phyloP scores from a whole-genome alignment of 2,888 invertebrate species.

The Scaptomyza parva region DNA sequence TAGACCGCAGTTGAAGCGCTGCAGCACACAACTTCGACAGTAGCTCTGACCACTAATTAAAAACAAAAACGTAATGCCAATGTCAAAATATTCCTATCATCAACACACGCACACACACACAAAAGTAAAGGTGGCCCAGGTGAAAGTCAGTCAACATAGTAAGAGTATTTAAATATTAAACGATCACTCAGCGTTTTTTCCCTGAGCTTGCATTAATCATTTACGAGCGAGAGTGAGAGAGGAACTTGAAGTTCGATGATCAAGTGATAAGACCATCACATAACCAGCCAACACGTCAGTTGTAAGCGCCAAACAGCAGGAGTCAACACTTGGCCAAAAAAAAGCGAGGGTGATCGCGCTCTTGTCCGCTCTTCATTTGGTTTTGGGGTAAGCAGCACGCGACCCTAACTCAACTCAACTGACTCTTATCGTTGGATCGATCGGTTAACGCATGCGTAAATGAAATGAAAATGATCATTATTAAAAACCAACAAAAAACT shows the following conservation, averaged over 20 bases:
- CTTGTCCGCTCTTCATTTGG: constrained; percentile 48
- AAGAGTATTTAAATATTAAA: constrained; percentile 65
- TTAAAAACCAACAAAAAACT: constrained; percentile 49
- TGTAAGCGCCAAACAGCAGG: constrained; percentile 83
- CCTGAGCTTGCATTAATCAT: constrained; percentile 75
- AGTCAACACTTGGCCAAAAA: constrained; percentile 69
- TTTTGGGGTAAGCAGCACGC: constrained; percentile 52
- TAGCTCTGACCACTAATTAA: constrained; percentile 72
- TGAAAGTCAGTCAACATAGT: constrained; percentile 45
- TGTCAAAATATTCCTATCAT: constrained; percentile 53
- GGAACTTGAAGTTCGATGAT: constrained; percentile 63
- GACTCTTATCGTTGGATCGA: constrained; percentile 61
- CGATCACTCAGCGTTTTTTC: constrained; percentile 82
- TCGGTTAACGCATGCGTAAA: constrained; percentile 73
- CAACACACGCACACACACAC: not conserved
- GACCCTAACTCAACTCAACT: constrained; percentile 53
- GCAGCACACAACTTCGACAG: constrained; percentile 29
- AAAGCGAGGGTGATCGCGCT: constrained; percentile 35
- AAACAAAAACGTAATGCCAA: constrained; percentile 49
- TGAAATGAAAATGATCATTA: constrained; percentile 84
- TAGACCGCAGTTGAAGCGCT: constrained; percentile 65
- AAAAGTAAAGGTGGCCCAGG: constrained; percentile 32
- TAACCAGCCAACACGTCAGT: constrained; percentile 83
- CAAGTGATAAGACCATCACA: constrained; percentile 79
- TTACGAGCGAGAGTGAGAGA: constrained; percentile 8